Percentiles rank a stretch among this genome's conserved stretches.
phyloP scores from a whole-genome alignment of 2,113 vertebrate species.

The Poeciliopsis turrubarensis region DNA sequence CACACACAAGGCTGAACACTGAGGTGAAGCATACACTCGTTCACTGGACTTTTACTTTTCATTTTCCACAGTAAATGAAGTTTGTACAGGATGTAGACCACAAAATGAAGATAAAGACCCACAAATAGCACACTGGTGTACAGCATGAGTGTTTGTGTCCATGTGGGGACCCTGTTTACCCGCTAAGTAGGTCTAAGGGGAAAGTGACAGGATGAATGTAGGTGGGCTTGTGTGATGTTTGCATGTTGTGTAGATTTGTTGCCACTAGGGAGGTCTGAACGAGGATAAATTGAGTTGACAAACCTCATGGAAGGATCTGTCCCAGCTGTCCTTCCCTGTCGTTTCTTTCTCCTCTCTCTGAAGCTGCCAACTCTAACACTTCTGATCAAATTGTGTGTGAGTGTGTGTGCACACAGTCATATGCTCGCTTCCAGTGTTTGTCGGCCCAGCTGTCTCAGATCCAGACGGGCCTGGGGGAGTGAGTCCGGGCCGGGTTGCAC shows the following conservation, averaged over 20 bases:
- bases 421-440: conserved; percentile 28
- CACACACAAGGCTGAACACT: conserved; percentile 27
- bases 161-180: conserved; percentile 64
- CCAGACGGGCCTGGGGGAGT: conserved; percentile 47
- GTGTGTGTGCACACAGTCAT: conserved; percentile 15
- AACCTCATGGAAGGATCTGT: conserved; percentile 40
- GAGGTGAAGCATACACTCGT: conserved; percentile 52
- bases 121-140: conserved; percentile 60
- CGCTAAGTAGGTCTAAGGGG: conserved; percentile 54
- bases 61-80: conserved; percentile 60
- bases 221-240: conserved; percentile 22
- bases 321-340: conserved; percentile 36
- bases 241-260: conserved; percentile 44
- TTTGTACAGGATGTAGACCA: conserved; percentile 64
- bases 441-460: conserved; percentile 48
- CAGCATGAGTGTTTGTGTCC: conserved; percentile 49
- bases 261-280: conserved; percentile 33
- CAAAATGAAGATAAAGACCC: conserved; percentile 48
- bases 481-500: conserved; percentile 40
- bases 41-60: conserved; percentile 33
- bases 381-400: conserved; percentile 14
- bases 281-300: conserved; percentile 51
- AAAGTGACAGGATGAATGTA: conserved; percentile 5
- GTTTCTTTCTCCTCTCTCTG: conserved; percentile 17
- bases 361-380: conserved; percentile 19